Evolutionary conservation across 2,797 vertebrate species (phyloP).

Genomic region (Myotis pilosus): DNA sequence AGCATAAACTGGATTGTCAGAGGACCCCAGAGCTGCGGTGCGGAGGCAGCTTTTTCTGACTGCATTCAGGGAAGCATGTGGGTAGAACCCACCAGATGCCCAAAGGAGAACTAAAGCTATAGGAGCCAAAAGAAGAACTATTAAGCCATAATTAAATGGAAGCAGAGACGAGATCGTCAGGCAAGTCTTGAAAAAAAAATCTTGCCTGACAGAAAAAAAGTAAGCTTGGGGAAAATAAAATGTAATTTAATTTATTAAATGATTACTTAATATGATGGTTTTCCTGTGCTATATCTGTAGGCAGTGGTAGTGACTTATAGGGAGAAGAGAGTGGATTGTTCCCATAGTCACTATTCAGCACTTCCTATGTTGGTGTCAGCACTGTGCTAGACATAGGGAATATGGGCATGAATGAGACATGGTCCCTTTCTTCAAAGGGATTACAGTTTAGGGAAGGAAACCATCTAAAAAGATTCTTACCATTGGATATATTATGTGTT

Average conservation of each 20-base stretch:
- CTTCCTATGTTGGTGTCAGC: neutral
- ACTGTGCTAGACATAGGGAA: neutral
- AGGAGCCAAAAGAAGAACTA: neutral
- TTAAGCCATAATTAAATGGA: neutral
- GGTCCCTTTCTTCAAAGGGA: neutral
- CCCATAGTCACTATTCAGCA: neutral
- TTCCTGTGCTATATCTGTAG: neutral
- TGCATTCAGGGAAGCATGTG: neutral
- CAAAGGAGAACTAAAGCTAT: neutral
- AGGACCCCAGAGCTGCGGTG: neutral
- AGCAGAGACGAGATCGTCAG: neutral
- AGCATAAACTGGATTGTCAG: neutral
- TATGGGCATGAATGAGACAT: neutral
- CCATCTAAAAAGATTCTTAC: neutral
- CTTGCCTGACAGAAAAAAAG: neutral
- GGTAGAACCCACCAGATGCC: neutral
- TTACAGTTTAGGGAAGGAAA: neutral
- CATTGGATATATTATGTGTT: neutral
- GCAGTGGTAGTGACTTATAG: neutral
- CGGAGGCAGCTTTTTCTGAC: neutral
- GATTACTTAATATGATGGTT: neutral
- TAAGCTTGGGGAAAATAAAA: neutral
- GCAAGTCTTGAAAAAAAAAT: neutral
- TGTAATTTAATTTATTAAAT: neutral
- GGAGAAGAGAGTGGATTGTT: neutral